Conservation (phyloP, 1,140 invertebrate genomes). For the Dryas iulia region DNA sequence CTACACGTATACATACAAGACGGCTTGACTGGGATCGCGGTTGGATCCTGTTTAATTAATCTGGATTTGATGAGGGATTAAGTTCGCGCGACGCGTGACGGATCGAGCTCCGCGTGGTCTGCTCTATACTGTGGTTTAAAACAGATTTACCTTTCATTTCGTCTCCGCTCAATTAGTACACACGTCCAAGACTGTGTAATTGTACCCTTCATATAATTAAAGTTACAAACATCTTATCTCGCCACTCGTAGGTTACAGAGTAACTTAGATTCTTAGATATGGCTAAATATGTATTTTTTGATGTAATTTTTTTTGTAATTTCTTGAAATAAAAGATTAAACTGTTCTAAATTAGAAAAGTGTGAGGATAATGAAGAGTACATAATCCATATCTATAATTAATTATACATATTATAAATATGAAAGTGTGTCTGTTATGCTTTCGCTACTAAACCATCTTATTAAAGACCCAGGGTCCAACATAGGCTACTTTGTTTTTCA, state of each 20-base stretch:
- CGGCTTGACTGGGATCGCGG: constrained; percentile 50
- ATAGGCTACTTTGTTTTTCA: too few species aligned
- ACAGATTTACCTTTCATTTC: constrained; percentile 28
- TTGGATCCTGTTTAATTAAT: constrained; percentile 75
- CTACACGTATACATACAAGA: constrained; percentile 38
- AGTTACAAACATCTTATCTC: not conserved
- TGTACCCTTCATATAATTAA: not conserved
- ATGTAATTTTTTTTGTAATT: too few species aligned
- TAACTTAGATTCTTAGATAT: not conserved
- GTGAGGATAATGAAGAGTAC: too few species aligned
- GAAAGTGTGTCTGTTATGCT: too few species aligned
- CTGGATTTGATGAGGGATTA: constrained; percentile 78
- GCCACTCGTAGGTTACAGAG: not conserved
- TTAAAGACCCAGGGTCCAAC: too few species aligned
- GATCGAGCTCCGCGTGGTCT: constrained; percentile 54
- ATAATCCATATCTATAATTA: too few species aligned
- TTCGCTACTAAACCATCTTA: too few species aligned
- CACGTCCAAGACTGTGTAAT: not conserved
- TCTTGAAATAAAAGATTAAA: too few species aligned
- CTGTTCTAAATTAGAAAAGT: too few species aligned
- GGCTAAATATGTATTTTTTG: too few species aligned
- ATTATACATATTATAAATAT: too few species aligned
- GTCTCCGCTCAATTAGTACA: constrained; percentile 50
- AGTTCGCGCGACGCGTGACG: constrained; percentile 69
- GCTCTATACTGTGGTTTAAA: constrained; percentile 6